These are phyloP conservation scores for Corella eumyota DNA, from an alignment of 23 tunicate species.

Conservation along the genomic window DNA sequence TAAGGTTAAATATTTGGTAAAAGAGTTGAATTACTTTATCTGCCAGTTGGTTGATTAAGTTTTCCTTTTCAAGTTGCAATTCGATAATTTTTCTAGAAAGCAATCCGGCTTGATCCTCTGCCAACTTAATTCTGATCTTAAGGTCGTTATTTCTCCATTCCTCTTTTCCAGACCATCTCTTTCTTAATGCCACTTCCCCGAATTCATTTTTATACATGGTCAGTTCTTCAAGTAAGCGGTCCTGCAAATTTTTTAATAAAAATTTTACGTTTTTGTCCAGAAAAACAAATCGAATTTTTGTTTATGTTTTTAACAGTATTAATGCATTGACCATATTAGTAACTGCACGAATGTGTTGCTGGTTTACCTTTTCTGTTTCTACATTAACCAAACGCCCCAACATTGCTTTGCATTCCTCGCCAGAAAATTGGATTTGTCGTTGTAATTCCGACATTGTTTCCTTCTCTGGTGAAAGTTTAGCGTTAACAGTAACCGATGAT, in stretches of 20 bases:
- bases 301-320: too few species aligned
- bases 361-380: constrained; percentile 53
- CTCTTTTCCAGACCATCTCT: constrained; percentile 5
- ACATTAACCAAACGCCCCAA: constrained; percentile 26
- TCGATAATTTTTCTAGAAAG: constrained; percentile 50
- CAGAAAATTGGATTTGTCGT: constrained; percentile 46
- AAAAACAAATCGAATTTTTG: too few species aligned
- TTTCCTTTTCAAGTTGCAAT: constrained; percentile 61
- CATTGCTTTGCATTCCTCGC: constrained; percentile 41
- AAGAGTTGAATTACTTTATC: constrained; percentile 1
- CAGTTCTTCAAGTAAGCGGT: constrained; percentile 4
- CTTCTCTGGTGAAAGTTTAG: constrained; percentile 16
- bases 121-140: constrained; percentile 27
- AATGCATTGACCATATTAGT: too few species aligned
- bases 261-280: too few species aligned
- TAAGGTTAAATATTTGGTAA: too few species aligned
- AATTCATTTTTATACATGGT: constrained; percentile 7
- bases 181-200: constrained; percentile 11
- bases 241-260: too few species aligned
- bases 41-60: constrained; percentile 22
- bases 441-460: constrained; percentile 35
- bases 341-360: too few species aligned
- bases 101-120: constrained; percentile 66
- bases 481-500: constrained; percentile 40
- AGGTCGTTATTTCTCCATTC: constrained; percentile 25